phyloP scores from a whole-genome alignment of 2,888 invertebrate species.

The Ennomos quercinarius region DNA sequence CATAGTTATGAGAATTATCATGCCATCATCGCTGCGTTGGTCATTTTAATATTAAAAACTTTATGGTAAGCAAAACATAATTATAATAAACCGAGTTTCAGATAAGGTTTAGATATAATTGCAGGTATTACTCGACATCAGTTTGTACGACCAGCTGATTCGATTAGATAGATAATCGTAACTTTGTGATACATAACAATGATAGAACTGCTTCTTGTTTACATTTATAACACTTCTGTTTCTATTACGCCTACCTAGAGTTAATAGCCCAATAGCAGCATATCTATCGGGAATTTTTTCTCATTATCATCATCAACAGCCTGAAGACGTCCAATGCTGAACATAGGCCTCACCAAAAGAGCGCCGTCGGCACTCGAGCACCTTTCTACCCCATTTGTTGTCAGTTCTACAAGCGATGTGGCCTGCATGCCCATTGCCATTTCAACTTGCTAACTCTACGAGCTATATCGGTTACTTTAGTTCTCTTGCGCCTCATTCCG shows the following conservation, averaged over 20 bases:
- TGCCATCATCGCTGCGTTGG: slow-evolving; percentile 73
- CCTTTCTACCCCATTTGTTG: too few species aligned
- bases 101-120: slow-evolving; percentile 59
- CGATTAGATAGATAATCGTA: slow-evolving; percentile 42
- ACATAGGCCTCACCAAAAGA: too few species aligned
- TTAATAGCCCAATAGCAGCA: too few species aligned
- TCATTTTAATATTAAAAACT: slow-evolving; percentile 79
- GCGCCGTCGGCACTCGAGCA: too few species aligned
- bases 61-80: slow-evolving; percentile 70
- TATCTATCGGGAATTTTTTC: too few species aligned
- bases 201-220: slow-evolving; percentile 28
- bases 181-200: slow-evolving; percentile 35
- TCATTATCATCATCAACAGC: too few species aligned
- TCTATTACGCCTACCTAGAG: not conserved
- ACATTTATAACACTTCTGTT: slow-evolving; percentile 12
- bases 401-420: too few species aligned
- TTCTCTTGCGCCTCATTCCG: too few species aligned
- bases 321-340: too few species aligned
- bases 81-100: slow-evolving; percentile 65
- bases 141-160: slow-evolving; percentile 52
- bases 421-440: too few species aligned
- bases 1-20: slow-evolving; percentile 83
- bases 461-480: too few species aligned
- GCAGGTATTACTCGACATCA: slow-evolving; percentile 53
- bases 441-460: too few species aligned